Conservation (phyloP, 2,113 vertebrate genomes). For the Perca flavescens region DNA sequence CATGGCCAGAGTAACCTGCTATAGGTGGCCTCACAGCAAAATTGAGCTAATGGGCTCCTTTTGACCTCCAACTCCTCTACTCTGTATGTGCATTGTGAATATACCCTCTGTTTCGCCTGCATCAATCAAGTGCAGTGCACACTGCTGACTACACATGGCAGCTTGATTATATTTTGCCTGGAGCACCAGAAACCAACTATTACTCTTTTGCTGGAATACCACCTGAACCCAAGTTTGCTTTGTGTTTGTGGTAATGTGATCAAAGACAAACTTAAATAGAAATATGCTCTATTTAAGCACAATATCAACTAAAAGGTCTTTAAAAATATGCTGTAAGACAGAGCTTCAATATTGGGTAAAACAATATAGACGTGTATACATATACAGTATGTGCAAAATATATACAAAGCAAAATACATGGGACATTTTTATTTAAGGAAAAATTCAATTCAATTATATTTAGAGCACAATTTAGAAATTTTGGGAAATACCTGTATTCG, state of each 20-base stretch:
- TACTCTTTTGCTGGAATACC: slow-evolving; percentile 32
- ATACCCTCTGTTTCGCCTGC: slow-evolving; percentile 38
- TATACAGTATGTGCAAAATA: neutral
- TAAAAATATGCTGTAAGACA: neutral
- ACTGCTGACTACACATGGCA: slow-evolving; percentile 47
- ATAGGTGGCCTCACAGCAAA: slow-evolving; percentile 23
- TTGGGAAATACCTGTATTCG: neutral
- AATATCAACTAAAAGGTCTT: neutral
- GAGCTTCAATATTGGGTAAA: neutral
- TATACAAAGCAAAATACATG: neutral
- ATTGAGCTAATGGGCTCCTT: slow-evolving; percentile 26
- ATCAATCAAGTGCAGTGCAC: slow-evolving; percentile 59
- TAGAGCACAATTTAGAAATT: neutral
- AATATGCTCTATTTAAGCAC: neutral
- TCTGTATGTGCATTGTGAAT: slow-evolving; percentile 20
- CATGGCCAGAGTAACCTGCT: slow-evolving; percentile 1
- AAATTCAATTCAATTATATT: neutral
- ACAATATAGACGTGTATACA: neutral
- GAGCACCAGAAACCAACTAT: slow-evolving; percentile 58
- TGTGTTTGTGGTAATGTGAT: slow-evolving; percentile 27
- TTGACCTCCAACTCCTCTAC: slow-evolving; percentile 1
- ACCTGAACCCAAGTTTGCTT: slow-evolving; percentile 17
- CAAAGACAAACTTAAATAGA: slow-evolving; percentile 18
- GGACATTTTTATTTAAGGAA: neutral
- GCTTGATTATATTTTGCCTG: slow-evolving; percentile 66